Percentiles rank a stretch among this genome's conserved stretches.
Conservation (phyloP, 2,113 vertebrate species). For the Hemiprocne comata region DNA sequence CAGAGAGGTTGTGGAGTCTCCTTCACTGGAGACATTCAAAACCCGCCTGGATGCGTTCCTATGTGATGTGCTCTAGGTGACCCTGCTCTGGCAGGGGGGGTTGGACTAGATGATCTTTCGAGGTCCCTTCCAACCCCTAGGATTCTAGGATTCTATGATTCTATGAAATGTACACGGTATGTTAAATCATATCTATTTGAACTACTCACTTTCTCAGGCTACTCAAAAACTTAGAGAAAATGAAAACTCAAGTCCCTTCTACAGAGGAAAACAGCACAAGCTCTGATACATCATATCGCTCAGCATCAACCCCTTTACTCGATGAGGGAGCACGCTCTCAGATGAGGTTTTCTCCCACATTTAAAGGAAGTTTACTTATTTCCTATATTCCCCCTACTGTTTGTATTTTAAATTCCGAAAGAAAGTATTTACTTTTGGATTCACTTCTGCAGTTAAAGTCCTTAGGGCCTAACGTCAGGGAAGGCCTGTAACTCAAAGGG, state of each 20-base stretch:
- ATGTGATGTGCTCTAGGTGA: no score
- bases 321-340: rapidly evolving
- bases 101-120: no score
- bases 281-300: no score
- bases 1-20: no score
- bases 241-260: background rate
- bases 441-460: background rate
- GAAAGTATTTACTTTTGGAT: background rate
- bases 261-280: background rate
- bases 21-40: no score
- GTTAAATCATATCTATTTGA: background rate
- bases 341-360: background rate
- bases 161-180: background rate
- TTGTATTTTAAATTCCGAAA: background rate
- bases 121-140: no score
- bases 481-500: background rate
- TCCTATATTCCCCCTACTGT: background rate
- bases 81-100: no score
- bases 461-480: background rate
- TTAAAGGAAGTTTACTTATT: background rate
- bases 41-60: no score
- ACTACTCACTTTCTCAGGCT: background rate
- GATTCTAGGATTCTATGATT: no score
- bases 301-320: background rate
- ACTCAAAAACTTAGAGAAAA: background rate